Percentiles rank a stretch among this genome's conserved stretches.
Conservation (phyloP, 2,797 vertebrate genomes). For the Fistularia tabacaria region DNA sequence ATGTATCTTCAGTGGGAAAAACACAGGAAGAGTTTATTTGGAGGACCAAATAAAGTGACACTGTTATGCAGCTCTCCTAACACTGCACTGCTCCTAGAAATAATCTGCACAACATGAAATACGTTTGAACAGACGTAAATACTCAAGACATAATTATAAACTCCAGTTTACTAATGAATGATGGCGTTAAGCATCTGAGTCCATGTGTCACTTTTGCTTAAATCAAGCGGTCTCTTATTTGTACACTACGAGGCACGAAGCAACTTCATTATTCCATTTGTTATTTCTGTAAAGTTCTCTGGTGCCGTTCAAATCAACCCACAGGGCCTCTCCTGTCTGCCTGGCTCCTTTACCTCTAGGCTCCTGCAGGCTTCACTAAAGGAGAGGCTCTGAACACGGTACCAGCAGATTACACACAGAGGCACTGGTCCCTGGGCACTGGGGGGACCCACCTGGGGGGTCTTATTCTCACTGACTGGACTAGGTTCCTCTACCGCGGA, state of each 20-base stretch:
- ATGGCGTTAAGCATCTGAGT: too few relatives aligned
- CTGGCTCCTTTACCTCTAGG: slow-evolving; percentile 82
- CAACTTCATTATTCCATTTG: too few relatives aligned
- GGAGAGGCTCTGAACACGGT: slow-evolving; percentile 84
- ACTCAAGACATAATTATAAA: too few relatives aligned
- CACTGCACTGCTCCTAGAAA: neutral
- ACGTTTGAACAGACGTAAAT: neutral
- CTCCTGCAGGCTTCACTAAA: slow-evolving; percentile 85
- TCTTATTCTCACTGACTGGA: slow-evolving; percentile 80
- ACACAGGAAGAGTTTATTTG: too few relatives aligned
- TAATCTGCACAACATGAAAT: neutral
- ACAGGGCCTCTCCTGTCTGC: slow-evolving; percentile 34
- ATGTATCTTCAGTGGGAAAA: too few relatives aligned
- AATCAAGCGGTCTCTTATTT: too few relatives aligned
- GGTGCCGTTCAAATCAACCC: slow-evolving; percentile 14
- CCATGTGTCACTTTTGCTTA: too few relatives aligned
- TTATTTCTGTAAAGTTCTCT: neutral
- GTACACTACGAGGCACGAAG: too few relatives aligned
- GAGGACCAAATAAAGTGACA: too few relatives aligned
- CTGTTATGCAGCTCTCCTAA: neutral
- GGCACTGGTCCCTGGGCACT: slow-evolving; percentile 82
- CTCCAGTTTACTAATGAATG: too few relatives aligned
- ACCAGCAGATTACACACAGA: slow-evolving; percentile 85
- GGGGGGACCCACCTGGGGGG: slow-evolving; percentile 76
- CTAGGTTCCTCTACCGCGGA: slow-evolving; percentile 80